Evolutionary conservation across 2,113 vertebrate genomes (phyloP).

Genomic region (Sylvia atricapilla): DNA sequence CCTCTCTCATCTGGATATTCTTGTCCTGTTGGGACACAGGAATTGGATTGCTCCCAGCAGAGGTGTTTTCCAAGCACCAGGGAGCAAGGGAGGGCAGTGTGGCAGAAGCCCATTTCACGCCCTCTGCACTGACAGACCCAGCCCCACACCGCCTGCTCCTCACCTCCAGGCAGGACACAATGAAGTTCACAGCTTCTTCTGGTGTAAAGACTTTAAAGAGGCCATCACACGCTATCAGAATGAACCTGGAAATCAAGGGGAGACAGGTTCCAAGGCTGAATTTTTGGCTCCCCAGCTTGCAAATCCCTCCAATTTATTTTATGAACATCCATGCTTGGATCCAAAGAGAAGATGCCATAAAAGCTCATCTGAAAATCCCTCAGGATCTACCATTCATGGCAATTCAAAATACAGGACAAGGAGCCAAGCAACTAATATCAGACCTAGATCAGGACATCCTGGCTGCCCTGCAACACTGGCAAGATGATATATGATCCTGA

Average conservation of each 20-base stretch:
- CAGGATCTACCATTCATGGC: not conserved
- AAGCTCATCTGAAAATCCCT: not conserved
- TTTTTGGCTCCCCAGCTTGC: not conserved
- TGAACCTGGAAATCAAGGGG: constrained; percentile 78
- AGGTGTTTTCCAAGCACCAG: accelerated
- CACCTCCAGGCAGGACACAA: constrained; percentile 86
- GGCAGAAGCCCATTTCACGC: not conserved
- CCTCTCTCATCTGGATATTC: constrained; percentile 71
- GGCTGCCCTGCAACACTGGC: not conserved
- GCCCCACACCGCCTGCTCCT: not conserved
- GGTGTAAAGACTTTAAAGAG: constrained; percentile 96
- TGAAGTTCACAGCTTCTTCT: constrained; percentile 91
- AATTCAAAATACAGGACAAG: not conserved
- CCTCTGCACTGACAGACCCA: not conserved
- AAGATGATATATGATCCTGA: not conserved
- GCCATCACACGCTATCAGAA: constrained; percentile 93
- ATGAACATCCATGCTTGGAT: accelerated
- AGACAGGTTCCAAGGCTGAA: not conserved
- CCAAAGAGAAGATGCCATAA: not conserved
- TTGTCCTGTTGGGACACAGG: constrained; percentile 72
- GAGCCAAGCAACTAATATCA: not conserved
- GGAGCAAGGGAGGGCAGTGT: not conserved
- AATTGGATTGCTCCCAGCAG: not conserved
- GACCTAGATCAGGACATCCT: not conserved
- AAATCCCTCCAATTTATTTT: not conserved